Base-by-base conservation (phyloP, 2,113 vertebrate genomes). In the Alexandromys fortis region DNA sequence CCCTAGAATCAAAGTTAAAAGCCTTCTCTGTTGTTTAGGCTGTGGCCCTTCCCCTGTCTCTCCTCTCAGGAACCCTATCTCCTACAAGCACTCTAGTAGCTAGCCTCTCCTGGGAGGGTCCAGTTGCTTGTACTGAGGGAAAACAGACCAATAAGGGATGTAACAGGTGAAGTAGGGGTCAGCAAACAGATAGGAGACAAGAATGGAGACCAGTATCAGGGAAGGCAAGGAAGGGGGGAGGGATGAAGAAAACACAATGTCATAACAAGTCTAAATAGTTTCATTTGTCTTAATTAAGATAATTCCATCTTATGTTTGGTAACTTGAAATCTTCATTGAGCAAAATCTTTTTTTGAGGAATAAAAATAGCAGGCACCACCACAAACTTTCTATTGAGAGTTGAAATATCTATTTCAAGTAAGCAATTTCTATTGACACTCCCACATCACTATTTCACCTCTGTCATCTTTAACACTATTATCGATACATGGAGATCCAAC, bases 251-350 rank as follows among this genome's bases (percentile, higher is more conserved):
- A 75, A 58, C 19, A 42, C 11, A 35, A 19, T 72, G 9, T 8
- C 49, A n/a, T 49, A 86, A 90, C 38, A 86, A 90, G 65, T 85
- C n/a, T n/a, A 90, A 61, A 67, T 67, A 67, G n/a, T 88, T 90
- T 81, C 7, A 42, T 38, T 21, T 38, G 72, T 78, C 22, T 28
- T 21, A 14, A 65, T 1, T 61, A 10, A 38, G 76, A 73, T 63
- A 94, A 70, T 47, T 55, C 24, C 30, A 78, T 77, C 21, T 73
- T 79, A 21, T 45, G 6, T 65, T 42, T 75, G 65, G 47, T 38
- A 49, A 3, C 38, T 47, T 38, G 28, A 78, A 82, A 42, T 91
- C 33, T 85, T 86, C 92, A 90, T 58, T 47, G 58, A 94, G 61
- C 42, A 76, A 79, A 76, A 58, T 58, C 5, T 33, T 13, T 86